A percentile compares a stretch with the other conserved stretches of the same genome.
These are phyloP conservation scores for Nemoura dubitans DNA, from an alignment of 2,888 invertebrate species.

Conservation along the genomic window DNA sequence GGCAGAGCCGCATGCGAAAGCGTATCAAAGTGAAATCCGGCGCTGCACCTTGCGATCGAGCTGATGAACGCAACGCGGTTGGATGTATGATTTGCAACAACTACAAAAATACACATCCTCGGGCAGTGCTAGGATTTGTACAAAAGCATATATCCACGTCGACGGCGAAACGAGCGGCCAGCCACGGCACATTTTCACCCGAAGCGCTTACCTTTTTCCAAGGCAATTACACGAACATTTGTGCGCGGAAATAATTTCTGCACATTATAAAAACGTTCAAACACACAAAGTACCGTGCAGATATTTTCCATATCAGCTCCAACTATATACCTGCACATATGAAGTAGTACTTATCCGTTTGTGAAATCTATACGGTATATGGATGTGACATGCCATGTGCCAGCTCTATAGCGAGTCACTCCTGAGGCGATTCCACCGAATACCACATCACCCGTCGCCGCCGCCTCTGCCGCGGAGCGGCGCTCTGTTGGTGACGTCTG, in stretches of 20 bases:
- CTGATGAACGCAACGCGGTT: not conserved
- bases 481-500: not conserved
- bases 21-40: not conserved
- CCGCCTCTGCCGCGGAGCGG: not conserved
- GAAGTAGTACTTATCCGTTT: not conserved
- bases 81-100: not conserved
- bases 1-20: not conserved
- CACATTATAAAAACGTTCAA: not conserved
- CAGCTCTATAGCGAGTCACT: not conserved
- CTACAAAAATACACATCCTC: not conserved
- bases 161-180: too few species aligned
- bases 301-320: too few species aligned
- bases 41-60: not conserved
- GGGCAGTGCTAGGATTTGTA: not conserved
- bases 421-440: not conserved
- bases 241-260: not conserved
- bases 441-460: not conserved
- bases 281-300: too few species aligned
- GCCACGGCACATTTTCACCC: too few species aligned
- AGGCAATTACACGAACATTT: not conserved
- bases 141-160: not conserved
- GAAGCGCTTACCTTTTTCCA: not conserved
- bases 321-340: too few species aligned
- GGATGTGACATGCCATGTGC: not conserved
- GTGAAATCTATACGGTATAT: not conserved